Evolutionary conservation across 2,888 invertebrate species (phyloP).

Genomic region (Pegoplata infirma): DNA sequence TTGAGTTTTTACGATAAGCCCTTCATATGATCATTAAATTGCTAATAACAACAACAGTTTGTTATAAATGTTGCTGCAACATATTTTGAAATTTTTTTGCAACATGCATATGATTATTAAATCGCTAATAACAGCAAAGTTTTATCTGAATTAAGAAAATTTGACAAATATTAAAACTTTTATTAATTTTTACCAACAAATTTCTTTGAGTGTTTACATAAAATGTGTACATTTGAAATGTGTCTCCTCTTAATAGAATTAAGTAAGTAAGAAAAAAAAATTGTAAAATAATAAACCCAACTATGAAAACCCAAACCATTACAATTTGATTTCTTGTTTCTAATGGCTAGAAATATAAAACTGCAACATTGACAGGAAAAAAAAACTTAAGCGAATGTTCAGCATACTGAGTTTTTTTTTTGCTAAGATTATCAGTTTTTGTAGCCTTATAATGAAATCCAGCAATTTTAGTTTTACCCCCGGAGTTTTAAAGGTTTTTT

Average conservation of each 20-base stretch:
- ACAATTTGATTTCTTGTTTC: constrained; percentile 55
- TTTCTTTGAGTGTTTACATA: no score
- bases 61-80: no score
- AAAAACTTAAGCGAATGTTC: neutral
- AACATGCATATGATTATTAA: no score
- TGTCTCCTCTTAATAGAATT: constrained; percentile 50
- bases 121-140: no score
- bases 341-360: constrained; percentile 24
- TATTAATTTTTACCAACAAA: constrained; percentile 12
- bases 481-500: neutral
- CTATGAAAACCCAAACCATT: constrained; percentile 20
- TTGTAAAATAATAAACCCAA: constrained; percentile 3
- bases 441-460: neutral
- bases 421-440: neutral
- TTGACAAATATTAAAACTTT: no score
- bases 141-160: no score
- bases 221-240: constrained; percentile 37
- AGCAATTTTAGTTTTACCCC: neutral
- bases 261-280: constrained; percentile 26
- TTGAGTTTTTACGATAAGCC: no score
- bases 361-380: constrained; percentile 29
- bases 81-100: constrained; percentile 1
- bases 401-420: neutral
- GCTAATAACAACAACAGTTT: no score
- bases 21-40: no score